Base-by-base conservation (phyloP, 2,888 invertebrate species). In the Thecophora atra region DNA sequence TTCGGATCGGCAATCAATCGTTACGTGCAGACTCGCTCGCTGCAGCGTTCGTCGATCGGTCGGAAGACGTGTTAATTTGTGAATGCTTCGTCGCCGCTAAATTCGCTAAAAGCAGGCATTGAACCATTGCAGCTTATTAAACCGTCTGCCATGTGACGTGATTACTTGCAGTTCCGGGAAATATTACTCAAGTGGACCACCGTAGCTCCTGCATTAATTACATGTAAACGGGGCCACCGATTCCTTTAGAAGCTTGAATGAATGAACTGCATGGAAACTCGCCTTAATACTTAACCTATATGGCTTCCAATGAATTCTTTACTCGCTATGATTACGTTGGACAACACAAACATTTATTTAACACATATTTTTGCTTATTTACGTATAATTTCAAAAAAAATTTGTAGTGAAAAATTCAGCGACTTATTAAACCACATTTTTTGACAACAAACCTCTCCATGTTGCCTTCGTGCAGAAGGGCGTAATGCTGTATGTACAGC, bases 401-500 rank as follows among this genome's bases (percentile, higher is more conserved):
- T 21, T 56, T 58, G 1, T 21, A 4, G 5, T 21, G 19, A 5
- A 56, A 28, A 58, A 28, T 58, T 28, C 17, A 58, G 0, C 58
- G 58, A 26, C 13, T 1, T 11, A 58, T 8, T 15, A 58, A 28
- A 58, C 58, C 58, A 58, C 26, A 24, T 24, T 58, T 15, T 8
- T 21, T 58, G 26, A 58, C 28, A 28, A 58, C 26, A 24, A 58
- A 24, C 19, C 17, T 58, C 4, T 58, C 24, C 2, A 8, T 26
- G 26, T 15, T 24, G 11, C 28, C 8, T 2, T 26, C 26, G 58
- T 28, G 11, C 26, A 26, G 26, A 19, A 54, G 80, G 1, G 81
- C 82, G 63, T 76, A 80, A 17, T 74, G 73, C 67, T 81, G 77
- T 28, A 84, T 75, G 3, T 73, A 75, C n/a, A 76, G 71, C 24